A percentile compares a stretch with the other conserved stretches of the same genome.
Conservation (phyloP, 2,113 vertebrate species). For the human region GRCh38 chr3:172587001-172587500, state of each 20-base stretch:
- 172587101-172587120: slow-evolving; percentile 1
- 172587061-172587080: not conserved
- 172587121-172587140: not conserved
- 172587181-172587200: not conserved
- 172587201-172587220: not conserved
- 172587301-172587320: too few species aligned
- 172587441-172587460: too few species aligned
- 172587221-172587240: not conserved
- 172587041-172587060: not conserved
- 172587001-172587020: not conserved
- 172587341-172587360: too few species aligned
- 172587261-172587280: not conserved
- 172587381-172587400: too few species aligned
- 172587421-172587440: too few species aligned
- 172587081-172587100: not conserved
- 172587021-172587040: slow-evolving; percentile 1
- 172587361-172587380: too few species aligned
- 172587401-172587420: too few species aligned
- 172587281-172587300: too few species aligned
- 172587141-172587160: not conserved
- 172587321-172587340: too few species aligned
- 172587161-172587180: not conserved
- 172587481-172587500: too few species aligned
- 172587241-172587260: not conserved
- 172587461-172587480: too few species aligned